Percentiles rank a stretch among this genome's conserved stretches.
Conservation (phyloP, 2,113 vertebrate genomes). For the Hippocampus zosterae region DNA sequence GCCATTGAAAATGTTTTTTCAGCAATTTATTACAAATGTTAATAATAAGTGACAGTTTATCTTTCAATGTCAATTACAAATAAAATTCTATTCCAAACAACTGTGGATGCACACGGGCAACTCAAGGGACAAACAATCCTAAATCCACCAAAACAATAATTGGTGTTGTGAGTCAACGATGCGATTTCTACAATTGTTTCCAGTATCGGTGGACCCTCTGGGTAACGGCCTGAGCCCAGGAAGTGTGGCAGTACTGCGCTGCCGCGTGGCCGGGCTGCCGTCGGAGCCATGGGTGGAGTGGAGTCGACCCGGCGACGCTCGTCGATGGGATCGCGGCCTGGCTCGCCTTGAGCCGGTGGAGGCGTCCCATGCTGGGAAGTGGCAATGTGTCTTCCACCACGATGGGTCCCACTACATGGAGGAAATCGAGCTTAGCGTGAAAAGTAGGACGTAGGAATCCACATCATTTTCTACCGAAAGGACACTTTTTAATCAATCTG, state of each 20-base stretch:
- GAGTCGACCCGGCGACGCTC: background rate
- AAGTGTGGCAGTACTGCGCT: conserved; percentile 18
- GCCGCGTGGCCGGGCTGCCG: background rate
- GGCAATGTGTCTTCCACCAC: conserved; percentile 29
- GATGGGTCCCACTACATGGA: accelerated
- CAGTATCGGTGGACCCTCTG: conserved; percentile 30
- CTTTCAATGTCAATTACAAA: too few relatives aligned
- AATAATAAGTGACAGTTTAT: too few relatives aligned
- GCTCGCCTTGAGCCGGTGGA: conserved; percentile 7
- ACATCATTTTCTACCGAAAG: background rate
- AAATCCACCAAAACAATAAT: too few relatives aligned
- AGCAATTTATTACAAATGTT: too few relatives aligned
- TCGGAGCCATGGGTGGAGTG: conserved; percentile 3
- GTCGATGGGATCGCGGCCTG: accelerated
- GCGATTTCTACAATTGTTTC: background rate
- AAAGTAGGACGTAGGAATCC: conserved; percentile 34
- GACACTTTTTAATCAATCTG: background rate
- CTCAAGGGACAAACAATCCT: too few relatives aligned
- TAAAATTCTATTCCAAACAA: too few relatives aligned
- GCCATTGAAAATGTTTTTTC: too few relatives aligned
- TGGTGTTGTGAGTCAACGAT: too few relatives aligned
- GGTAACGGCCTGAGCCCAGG: background rate
- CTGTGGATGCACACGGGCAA: too few relatives aligned
- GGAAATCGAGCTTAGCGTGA: conserved; percentile 3
- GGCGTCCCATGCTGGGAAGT: conserved; percentile 28